Percentiles rank a stretch among this genome's conserved stretches.
Conservation (phyloP, 2,797 vertebrate species). For the Rhodeus uyekii region DNA sequence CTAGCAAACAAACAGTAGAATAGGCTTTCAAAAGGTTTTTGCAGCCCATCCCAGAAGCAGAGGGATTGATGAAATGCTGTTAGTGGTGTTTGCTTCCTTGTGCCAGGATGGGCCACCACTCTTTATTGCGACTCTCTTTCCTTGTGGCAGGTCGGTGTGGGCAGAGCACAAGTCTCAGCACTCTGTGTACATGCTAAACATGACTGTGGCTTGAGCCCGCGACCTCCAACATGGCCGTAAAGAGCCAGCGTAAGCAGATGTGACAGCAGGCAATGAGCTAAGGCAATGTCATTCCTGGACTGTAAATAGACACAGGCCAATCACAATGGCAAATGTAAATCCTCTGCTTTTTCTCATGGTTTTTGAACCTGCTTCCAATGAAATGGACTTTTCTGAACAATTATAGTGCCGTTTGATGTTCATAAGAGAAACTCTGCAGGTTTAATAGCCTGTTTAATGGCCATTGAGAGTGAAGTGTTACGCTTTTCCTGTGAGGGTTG, state of each 20-base stretch:
- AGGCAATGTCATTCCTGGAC: constrained; percentile 12
- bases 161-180: constrained; percentile 18
- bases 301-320: constrained; percentile 13
- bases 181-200: constrained; percentile 32
- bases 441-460: constrained; percentile 37
- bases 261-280: constrained; percentile 28
- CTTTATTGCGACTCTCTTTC: constrained; percentile 11
- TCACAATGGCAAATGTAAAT: constrained; percentile 15
- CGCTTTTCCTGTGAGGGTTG: neutral
- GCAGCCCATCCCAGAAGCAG: constrained; percentile 41
- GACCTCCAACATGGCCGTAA: constrained; percentile 12
- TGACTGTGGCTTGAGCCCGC: constrained; percentile 32
- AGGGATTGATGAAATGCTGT: constrained; percentile 48
- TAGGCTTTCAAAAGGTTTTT: constrained; percentile 47
- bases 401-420: constrained; percentile 26
- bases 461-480: neutral
- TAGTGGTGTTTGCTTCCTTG: constrained; percentile 45
- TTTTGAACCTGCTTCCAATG: constrained; percentile 49
- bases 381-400: constrained; percentile 29
- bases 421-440: neutral
- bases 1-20: constrained; percentile 47
- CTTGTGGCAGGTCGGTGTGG: constrained; percentile 31
- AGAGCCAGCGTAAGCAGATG: constrained; percentile 13
- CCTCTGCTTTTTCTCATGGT: constrained; percentile 28
- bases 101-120: constrained; percentile 5